Evolutionary conservation across 2,888 invertebrate genomes (phyloP), one percentile per base, ranked within the genome.

Genomic region (Drosophila lacicola): DNA sequence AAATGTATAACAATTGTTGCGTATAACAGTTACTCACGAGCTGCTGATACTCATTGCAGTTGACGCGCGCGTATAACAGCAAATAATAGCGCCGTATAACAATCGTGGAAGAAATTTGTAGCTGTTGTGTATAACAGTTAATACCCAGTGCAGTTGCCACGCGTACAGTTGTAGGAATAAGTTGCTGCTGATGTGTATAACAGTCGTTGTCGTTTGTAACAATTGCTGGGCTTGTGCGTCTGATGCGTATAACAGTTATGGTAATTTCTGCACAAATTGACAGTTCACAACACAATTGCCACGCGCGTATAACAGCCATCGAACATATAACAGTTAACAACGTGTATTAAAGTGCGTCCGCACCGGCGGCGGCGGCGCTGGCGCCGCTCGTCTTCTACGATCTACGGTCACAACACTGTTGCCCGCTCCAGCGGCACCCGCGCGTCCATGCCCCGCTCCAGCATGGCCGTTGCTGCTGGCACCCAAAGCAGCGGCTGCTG

Each of bases 271-370:
- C 21, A n/a, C n/a, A 14, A 53, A 39, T 21, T 34, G 25, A 13
- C 37, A 5, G 41, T 21, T 36, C 13, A 10, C 6, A 37, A 17
- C 14, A 17, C 34, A 19, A 21, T 42, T 45, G 29, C 21, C 42
- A 45, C 45, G 44, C 13, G 51, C 14, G 47, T 55, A 54, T 39
- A 17, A 41, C 41, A 41, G 17, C 41, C 17, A 41, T 10, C 14
- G 11, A 29, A 29, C 11, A 25, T 73, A 58, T 63, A 62, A 64
- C 61, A 74, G 46, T 51, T 81, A 88, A 46, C 85, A 90, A 61
- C 88, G 81, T 34, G 91, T 88, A 51, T 82, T 88, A 53, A 90
- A 90, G 69, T 91, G 90, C 54, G 90, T 82, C 29, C 90, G 88
- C 42, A 73, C 78, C 0, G 89, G 88, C 11, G 85, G 83, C 58